Percentiles rank a stretch among this genome's conserved stretches.
phyloP scores from a whole-genome alignment of 2,888 invertebrate genomes.

The Theodoxus fluviatilis region DNA sequence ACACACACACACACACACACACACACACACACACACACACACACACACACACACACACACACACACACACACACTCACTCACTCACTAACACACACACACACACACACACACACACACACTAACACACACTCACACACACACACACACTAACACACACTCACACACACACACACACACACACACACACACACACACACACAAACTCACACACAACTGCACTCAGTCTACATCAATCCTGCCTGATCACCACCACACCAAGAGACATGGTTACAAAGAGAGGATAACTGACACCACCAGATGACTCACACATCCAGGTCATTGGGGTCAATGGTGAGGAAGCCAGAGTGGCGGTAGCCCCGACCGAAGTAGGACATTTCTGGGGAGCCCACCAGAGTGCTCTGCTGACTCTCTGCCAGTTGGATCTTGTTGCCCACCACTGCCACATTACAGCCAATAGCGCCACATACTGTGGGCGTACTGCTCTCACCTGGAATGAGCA shows the following conservation, averaged over 20 bases:
- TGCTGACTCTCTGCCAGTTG: slow-evolving; percentile 73
- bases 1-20: neutral
- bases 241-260: too few relatives aligned
- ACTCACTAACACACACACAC: neutral
- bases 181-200: too few relatives aligned
- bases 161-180: too few relatives aligned
- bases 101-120: neutral
- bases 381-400: slow-evolving; percentile 26
- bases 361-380: slow-evolving; percentile 40
- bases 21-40: too few relatives aligned
- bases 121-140: neutral
- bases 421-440: slow-evolving; percentile 85
- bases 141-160: neutral
- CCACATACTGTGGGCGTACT: slow-evolving; percentile 55
- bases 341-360: slow-evolving; percentile 43
- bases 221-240: too few relatives aligned
- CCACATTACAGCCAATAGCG: slow-evolving; percentile 83
- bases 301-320: slow-evolving; percentile 49
- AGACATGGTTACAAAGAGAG: too few relatives aligned
- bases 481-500: too few relatives aligned
- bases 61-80: too few relatives aligned
- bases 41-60: too few relatives aligned
- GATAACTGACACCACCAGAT: too few relatives aligned
- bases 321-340: slow-evolving; percentile 49
- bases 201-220: too few relatives aligned